Evolutionary conservation across 2,113 vertebrate genomes (phyloP).

Genomic region (Chunga burmeisteri): DNA sequence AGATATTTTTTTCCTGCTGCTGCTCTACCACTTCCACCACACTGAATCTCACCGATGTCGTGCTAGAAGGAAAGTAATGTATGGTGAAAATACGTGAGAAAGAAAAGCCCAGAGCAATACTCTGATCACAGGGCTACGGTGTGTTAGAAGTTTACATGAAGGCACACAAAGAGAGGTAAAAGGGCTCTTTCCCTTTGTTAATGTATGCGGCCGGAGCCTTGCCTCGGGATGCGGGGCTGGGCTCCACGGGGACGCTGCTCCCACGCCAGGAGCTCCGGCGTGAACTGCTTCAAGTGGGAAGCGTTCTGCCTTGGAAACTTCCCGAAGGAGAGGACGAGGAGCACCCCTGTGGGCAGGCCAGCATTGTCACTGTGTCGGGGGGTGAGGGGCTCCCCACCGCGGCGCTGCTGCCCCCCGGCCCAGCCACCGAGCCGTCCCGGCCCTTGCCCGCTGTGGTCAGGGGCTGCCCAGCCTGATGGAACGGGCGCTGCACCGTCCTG

Average conservation of each 20-base stretch:
- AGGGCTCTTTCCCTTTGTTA: not conserved
- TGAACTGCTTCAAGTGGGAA: not conserved
- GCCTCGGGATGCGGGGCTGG: too few relatives aligned
- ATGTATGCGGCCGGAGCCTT: accelerated
- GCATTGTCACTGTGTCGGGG: too few relatives aligned
- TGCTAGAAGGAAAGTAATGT: not conserved
- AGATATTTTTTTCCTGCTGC: conserved; percentile 30
- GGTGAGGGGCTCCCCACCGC: not conserved
- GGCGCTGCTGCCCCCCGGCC: not conserved
- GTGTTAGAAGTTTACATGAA: not conserved
- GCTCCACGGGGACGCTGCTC: accelerated
- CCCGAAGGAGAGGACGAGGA: not conserved
- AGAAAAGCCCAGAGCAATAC: not conserved
- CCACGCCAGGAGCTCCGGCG: not conserved
- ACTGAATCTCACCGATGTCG: conserved; percentile 2
- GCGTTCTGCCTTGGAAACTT: not conserved
- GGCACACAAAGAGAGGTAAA: not conserved
- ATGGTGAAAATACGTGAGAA: not conserved
- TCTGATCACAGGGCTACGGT: not conserved
- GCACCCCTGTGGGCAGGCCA: not conserved
- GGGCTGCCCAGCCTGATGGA: accelerated
- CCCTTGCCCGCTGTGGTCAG: not conserved
- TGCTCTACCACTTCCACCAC: conserved; percentile 50
- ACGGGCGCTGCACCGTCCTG: not conserved
- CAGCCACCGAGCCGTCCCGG: accelerated